Evolutionary conservation across 2,888 invertebrate genomes (phyloP).

Genomic region (Invenusta paracnida): DNA sequence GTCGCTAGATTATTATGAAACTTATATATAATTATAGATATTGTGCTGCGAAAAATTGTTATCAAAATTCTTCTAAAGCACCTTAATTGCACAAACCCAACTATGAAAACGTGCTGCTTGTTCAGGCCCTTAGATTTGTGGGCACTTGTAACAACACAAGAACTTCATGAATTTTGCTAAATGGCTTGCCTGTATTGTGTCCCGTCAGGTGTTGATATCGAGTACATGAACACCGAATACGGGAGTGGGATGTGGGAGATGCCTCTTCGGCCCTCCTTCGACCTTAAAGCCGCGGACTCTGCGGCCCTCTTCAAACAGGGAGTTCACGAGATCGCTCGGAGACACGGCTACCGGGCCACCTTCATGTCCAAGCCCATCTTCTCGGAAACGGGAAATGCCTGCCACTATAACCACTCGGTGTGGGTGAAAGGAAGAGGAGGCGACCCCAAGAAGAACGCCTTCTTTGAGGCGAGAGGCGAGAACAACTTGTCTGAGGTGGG

Average conservation of each 20-base stretch:
- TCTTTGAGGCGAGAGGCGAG: not conserved
- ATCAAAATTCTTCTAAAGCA: no score
- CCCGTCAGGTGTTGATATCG: constrained; percentile 25
- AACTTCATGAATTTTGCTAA: no score
- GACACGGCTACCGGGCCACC: constrained; percentile 33
- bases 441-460: constrained; percentile 5
- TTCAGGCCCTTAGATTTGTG: no score
- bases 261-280: constrained; percentile 31
- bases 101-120: no score
- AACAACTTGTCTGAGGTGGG: not conserved
- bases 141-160: no score
- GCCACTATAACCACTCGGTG: constrained; percentile 47
- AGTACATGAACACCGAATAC: constrained; percentile 11
- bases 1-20: no score
- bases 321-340: constrained; percentile 15
- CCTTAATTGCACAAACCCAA: no score
- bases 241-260: constrained; percentile 34
- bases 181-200: no score
- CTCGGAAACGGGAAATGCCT: constrained; percentile 34
- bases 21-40: no score
- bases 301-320: constrained; percentile 28
- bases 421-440: constrained; percentile 38
- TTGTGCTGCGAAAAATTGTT: no score
- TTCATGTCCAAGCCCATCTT: constrained; percentile 38
- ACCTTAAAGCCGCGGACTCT: constrained; percentile 21